phyloP scores from a whole-genome alignment of 2,888 invertebrate genomes.

The Acronicta alni region DNA sequence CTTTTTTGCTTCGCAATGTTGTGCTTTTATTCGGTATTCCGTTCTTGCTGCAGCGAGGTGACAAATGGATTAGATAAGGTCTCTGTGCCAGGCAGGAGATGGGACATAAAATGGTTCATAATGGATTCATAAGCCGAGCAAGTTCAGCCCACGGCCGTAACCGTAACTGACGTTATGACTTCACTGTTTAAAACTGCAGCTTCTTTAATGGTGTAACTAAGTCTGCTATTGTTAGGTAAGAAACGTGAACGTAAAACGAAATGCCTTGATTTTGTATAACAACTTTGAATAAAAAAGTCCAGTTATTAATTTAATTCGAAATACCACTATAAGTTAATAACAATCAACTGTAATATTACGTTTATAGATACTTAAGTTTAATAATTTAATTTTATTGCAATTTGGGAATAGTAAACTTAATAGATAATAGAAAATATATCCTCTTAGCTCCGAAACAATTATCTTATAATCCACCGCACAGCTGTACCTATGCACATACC shows the following conservation, averaged over 20 bases:
- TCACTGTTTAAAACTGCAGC: conserved; percentile 16
- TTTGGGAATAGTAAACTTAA: no score
- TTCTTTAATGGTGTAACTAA: conserved; percentile 10
- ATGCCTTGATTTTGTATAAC: neutral
- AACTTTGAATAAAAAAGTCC: conserved; percentile 1
- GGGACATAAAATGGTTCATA: conserved; percentile 28
- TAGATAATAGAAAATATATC: neutral
- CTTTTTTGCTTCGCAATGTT: conserved; percentile 7
- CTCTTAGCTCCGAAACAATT: neutral
- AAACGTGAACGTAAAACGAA: neutral
- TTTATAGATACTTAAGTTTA: no score
- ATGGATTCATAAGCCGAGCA: conserved; percentile 26
- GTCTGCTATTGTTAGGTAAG: neutral
- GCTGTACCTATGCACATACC: conserved; percentile 15
- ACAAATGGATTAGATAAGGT: conserved; percentile 37
- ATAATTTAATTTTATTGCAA: no score
- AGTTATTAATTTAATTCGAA: no score
- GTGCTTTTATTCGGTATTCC: conserved; percentile 16
- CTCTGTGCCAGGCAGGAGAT: conserved; percentile 24
- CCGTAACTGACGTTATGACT: conserved; percentile 2
- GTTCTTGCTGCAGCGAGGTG: conserved; percentile 22
- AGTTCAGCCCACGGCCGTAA: conserved; percentile 6
- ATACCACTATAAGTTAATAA: no score
- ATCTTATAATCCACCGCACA: neutral
- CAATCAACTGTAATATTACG: no score